phyloP scores from a whole-genome alignment of 2,113 vertebrate species.

The Stictonetta naevosa region DNA sequence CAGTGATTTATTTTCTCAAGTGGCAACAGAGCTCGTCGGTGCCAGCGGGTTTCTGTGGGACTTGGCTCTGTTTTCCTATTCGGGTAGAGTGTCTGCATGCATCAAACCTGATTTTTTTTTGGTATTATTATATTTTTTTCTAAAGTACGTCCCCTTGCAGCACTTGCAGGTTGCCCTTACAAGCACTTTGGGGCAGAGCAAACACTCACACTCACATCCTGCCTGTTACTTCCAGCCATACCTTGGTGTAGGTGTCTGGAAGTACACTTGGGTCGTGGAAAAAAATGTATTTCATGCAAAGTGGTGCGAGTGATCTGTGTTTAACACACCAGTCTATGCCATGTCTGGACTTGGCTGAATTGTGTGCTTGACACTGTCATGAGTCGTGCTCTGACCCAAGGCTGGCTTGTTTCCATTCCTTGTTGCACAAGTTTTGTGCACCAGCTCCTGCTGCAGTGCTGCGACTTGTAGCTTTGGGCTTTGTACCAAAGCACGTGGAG shows the following conservation, averaged over 20 bases:
- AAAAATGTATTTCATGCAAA: neutral
- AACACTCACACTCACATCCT: accelerated
- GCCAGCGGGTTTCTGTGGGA: neutral
- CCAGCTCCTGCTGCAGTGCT: neutral
- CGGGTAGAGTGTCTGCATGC: neutral
- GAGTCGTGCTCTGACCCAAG: neutral
- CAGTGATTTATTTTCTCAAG: neutral
- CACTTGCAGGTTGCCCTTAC: neutral
- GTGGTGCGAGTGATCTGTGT: neutral
- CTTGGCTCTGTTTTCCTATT: neutral
- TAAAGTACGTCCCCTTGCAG: neutral
- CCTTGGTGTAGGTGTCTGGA: neutral
- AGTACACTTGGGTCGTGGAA: neutral
- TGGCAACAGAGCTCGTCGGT: neutral
- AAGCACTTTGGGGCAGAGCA: neutral
- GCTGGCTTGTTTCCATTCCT: neutral
- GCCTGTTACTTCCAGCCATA: accelerated
- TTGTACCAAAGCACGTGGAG: neutral
- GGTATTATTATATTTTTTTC: neutral
- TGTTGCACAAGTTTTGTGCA: neutral
- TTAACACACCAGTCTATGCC: accelerated
- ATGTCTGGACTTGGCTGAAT: neutral
- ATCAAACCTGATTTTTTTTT: neutral
- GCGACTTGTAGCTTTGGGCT: neutral
- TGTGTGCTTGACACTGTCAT: neutral